Evolutionary conservation across 2,797 vertebrate genomes (phyloP).

Genomic region (Scarus forsteni): DNA sequence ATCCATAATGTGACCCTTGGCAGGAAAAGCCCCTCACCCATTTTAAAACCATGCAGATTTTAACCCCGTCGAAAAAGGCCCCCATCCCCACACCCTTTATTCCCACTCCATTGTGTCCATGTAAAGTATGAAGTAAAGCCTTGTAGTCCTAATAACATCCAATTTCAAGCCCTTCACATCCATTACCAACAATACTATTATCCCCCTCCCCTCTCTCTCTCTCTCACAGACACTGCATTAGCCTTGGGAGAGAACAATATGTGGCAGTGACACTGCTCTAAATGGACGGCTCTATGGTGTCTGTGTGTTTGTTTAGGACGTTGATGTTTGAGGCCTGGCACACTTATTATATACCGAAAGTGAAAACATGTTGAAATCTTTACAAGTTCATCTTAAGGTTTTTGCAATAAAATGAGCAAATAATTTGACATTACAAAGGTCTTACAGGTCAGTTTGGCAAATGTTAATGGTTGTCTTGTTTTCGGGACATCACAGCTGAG

Average conservation of each 20-base stretch:
- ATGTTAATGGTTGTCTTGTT: no score
- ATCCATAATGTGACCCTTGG: slow-evolving; percentile 3
- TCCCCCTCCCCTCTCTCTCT: slow-evolving; percentile 30
- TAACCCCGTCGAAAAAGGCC: slow-evolving; percentile 9
- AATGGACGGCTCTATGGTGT: slow-evolving; percentile 58
- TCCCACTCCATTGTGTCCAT: slow-evolving; percentile 62
- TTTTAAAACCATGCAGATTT: slow-evolving; percentile 29
- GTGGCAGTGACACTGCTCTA: slow-evolving; percentile 59
- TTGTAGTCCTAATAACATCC: slow-evolving; percentile 82
- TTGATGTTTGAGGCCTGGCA: background rate
- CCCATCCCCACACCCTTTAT: slow-evolving; percentile 23
- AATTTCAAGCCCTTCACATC: slow-evolving; percentile 83
- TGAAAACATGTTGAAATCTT: slow-evolving; percentile 19
- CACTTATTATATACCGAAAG: slow-evolving; percentile 18
- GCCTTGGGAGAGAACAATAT: slow-evolving; percentile 67
- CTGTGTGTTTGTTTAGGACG: slow-evolving; percentile 35
- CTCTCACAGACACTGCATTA: slow-evolving; percentile 59
- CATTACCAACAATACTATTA: slow-evolving; percentile 80
- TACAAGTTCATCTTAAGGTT: background rate
- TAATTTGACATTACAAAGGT: no score
- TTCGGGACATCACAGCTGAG: no score
- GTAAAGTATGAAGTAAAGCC: slow-evolving; percentile 76
- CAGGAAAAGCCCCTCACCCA: background rate
- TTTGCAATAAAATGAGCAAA: background rate
- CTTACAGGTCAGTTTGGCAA: no score